Evolutionary conservation across 2,797 vertebrate species (phyloP).

Genomic region (Ataeniobius toweri): DNA sequence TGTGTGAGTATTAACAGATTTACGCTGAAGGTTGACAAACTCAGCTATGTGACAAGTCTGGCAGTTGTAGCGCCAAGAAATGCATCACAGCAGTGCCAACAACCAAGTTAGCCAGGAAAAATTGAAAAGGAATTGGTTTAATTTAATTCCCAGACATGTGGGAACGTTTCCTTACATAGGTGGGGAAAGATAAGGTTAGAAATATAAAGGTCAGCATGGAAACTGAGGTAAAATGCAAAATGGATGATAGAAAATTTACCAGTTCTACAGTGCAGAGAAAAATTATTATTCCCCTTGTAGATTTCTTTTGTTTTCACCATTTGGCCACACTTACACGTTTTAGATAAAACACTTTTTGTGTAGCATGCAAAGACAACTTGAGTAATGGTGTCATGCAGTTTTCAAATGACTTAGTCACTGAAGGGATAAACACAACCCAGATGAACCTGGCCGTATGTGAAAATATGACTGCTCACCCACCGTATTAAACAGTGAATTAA

Average conservation of each 20-base stretch:
- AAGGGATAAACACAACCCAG: background rate
- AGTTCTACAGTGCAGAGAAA: background rate
- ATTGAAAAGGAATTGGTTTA: conserved; percentile 5
- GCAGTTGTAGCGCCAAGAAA: conserved; percentile 52
- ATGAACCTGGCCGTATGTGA: background rate
- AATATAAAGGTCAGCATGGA: background rate
- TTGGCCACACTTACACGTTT: background rate
- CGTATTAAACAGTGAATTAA: background rate
- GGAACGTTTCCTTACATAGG: background rate
- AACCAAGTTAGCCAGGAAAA: conserved; percentile 18
- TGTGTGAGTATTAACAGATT: conserved; percentile 25
- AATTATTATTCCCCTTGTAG: background rate
- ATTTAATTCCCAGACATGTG: conserved; percentile 4
- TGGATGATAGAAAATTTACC: background rate
- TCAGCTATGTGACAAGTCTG: conserved; percentile 51
- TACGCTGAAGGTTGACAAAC: conserved; percentile 47
- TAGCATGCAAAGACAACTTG: background rate
- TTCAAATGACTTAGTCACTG: background rate
- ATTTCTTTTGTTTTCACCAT: background rate
- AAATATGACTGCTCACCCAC: background rate
- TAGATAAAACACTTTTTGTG: background rate
- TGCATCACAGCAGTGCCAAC: conserved; percentile 35
- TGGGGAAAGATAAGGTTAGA: conserved; percentile 4
- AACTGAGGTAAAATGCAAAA: background rate
- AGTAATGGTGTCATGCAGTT: background rate